phyloP scores from a whole-genome alignment of 2,113 vertebrate genomes.

The Penelope pileata region DNA sequence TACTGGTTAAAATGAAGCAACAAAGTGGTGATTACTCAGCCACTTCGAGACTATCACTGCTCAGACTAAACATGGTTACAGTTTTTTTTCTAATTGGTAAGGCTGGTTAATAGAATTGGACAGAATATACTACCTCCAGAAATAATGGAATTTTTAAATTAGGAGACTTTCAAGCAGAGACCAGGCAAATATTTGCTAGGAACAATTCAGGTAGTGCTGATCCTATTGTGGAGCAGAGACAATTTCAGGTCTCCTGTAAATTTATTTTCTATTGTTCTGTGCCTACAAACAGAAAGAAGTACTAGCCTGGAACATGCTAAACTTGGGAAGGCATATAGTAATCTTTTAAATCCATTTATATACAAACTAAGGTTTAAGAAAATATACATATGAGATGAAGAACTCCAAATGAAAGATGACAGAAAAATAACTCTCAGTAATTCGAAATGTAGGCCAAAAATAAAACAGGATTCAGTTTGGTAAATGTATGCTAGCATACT shows the following conservation, averaged over 20 bases:
- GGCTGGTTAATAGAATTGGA: neutral
- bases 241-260: neutral
- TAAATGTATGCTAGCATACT: slow-evolving; percentile 36
- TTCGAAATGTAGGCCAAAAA: slow-evolving; percentile 17
- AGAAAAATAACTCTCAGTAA: slow-evolving; percentile 41
- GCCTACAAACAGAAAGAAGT: neutral
- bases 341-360: slow-evolving; percentile 50
- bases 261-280: slow-evolving; percentile 10
- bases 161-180: neutral
- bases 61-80: neutral
- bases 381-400: slow-evolving; percentile 48
- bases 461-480: slow-evolving; percentile 45
- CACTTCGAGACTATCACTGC: neutral
- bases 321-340: slow-evolving; percentile 29
- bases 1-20: neutral
- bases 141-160: neutral
- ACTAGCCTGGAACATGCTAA: slow-evolving; percentile 44
- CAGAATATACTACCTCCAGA: neutral
- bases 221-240: neutral
- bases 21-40: neutral
- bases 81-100: neutral
- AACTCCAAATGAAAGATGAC: slow-evolving; percentile 61
- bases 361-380: slow-evolving; percentile 57
- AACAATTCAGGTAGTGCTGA: neutral
- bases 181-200: neutral